Evolutionary conservation across 1,140 invertebrate genomes (phyloP).

Genomic region (Neuroterus valhalla): DNA sequence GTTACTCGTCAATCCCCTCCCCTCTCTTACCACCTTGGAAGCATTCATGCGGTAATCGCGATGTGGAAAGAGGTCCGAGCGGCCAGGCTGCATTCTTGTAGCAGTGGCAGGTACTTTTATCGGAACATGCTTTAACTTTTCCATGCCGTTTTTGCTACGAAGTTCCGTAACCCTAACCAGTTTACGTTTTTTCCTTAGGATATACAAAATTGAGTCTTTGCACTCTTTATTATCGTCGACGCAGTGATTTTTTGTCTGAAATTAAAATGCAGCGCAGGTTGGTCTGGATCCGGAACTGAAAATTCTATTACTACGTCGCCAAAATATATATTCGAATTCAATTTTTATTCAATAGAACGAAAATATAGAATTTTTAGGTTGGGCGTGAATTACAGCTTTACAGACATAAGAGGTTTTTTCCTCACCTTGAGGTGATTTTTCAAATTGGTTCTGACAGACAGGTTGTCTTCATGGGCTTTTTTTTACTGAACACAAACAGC

Average conservation of each 20-base stretch:
- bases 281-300: neutral
- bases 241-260: slow-evolving; percentile 2
- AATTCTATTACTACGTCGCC: neutral
- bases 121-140: neutral
- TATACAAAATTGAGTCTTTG: neutral
- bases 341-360: neutral
- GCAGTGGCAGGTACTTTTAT: neutral
- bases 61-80: too few species aligned
- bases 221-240: neutral
- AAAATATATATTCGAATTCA: neutral
- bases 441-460: neutral
- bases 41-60: too few species aligned
- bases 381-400: neutral
- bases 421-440: slow-evolving; percentile 6
- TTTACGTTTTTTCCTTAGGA: neutral
- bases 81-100: neutral
- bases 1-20: too few species aligned
- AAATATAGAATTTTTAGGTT: slow-evolving; percentile 6
- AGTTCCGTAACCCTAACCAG: neutral
- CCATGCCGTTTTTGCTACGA: neutral
- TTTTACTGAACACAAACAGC: neutral
- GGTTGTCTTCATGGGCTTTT: neutral
- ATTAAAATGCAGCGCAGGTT: neutral
- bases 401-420: neutral
- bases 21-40: too few species aligned